phyloP scores from a whole-genome alignment of 92 coral and sea anemone species.

The Plumapathes pennacea region DNA sequence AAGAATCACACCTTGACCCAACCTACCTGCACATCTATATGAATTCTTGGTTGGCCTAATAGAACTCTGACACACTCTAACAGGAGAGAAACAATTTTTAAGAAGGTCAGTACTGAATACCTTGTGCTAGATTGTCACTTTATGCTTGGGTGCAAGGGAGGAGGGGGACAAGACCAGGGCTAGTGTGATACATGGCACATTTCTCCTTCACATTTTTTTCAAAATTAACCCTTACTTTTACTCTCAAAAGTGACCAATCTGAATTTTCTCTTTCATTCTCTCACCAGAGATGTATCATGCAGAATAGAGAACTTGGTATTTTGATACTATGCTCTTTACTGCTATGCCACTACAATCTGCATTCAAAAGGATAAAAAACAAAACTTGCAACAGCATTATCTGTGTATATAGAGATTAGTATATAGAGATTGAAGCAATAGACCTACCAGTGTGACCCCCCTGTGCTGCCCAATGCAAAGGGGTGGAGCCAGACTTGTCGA shows the following conservation, averaged over 20 bases:
- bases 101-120: background rate
- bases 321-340: background rate
- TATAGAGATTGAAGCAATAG: background rate
- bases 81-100: slow-evolving; percentile 1
- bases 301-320: background rate
- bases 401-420: background rate
- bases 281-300: background rate
- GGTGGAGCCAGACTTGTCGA: slow-evolving; percentile 97
- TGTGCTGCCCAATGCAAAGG: slow-evolving; percentile 99
- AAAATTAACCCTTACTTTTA: no score
- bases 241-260: no score
- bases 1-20: no score
- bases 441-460: slow-evolving; percentile 92
- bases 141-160: no score
- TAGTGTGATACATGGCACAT: no score
- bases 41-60: slow-evolving; percentile 77
- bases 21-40: slow-evolving; percentile 82
- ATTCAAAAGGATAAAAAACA: background rate
- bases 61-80: slow-evolving; percentile 84
- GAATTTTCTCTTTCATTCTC: no score
- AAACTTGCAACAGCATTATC: background rate
- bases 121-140: background rate
- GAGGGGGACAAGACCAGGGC: no score
- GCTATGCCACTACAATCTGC: background rate
- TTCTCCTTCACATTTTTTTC: no score